Percentiles rank a stretch among this genome's conserved stretches.
These are phyloP conservation scores for Syngnathus scovelli DNA, from an alignment of 2,113 vertebrate species.

Conservation along the genomic window DNA sequence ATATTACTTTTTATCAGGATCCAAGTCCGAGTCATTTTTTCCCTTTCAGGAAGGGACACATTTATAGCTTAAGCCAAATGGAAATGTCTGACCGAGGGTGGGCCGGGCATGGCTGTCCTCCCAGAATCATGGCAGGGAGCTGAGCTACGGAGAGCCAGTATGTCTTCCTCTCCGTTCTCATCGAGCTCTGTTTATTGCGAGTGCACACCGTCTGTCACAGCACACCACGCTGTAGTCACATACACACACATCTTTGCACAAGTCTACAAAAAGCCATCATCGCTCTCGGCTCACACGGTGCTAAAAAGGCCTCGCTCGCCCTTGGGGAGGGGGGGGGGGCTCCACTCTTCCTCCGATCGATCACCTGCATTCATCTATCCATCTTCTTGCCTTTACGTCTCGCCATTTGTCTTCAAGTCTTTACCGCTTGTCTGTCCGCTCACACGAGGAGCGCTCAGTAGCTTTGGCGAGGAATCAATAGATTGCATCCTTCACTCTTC, in stretches of 20 bases:
- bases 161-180: conserved; percentile 58
- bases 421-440: conserved; percentile 17
- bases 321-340: conserved; percentile 12
- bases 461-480: conserved; percentile 42
- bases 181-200: conserved; percentile 57
- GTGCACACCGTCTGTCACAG: conserved; percentile 59
- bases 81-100: conserved; percentile 26
- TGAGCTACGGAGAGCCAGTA: conserved; percentile 52
- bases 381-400: conserved; percentile 52
- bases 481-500: conserved; percentile 10
- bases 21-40: neutral
- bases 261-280: conserved; percentile 56
- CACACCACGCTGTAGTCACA: conserved; percentile 39
- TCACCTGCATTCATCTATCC: conserved; percentile 53
- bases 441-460: conserved; percentile 29
- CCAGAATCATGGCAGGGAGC: conserved; percentile 47
- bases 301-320: conserved; percentile 50
- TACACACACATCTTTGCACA: conserved; percentile 25
- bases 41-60: neutral
- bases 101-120: conserved; percentile 52
- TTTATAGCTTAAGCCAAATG: conserved; percentile 25
- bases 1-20: neutral
- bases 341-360: conserved; percentile 58
- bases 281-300: conserved; percentile 34
- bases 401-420: conserved; percentile 38